phyloP scores from a whole-genome alignment of 2,797 vertebrate genomes.

The Anableps anableps region DNA sequence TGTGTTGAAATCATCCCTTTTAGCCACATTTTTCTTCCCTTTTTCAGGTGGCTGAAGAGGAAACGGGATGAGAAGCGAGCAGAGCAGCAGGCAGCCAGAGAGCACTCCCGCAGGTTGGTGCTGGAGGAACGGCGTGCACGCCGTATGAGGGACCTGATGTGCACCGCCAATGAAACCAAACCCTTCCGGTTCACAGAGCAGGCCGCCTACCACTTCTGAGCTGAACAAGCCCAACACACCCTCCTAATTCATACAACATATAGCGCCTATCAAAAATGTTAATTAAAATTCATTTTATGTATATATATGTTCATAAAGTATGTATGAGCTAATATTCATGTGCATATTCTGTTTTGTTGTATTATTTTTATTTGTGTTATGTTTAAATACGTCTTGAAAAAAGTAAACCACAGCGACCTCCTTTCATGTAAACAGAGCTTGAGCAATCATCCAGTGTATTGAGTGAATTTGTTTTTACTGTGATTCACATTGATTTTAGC shows the following conservation, averaged over 20 bases:
- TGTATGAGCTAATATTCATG: neutral
- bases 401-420: conserved; percentile 48
- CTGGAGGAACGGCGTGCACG: conserved; percentile 87
- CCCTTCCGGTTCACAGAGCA: conserved; percentile 85
- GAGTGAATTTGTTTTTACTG: conserved; percentile 18
- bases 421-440: conserved; percentile 8
- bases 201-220: conserved; percentile 80
- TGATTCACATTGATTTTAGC: conserved; percentile 11
- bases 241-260: neutral
- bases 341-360: conserved; percentile 1
- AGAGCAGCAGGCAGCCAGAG: conserved; percentile 86
- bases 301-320: neutral
- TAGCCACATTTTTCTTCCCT: neutral
- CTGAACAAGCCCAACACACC: neutral
- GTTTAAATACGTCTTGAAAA: conserved; percentile 13
- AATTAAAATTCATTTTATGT: neutral
- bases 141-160: conserved; percentile 84
- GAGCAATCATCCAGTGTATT: neutral
- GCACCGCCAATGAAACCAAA: conserved; percentile 79
- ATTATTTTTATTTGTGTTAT: neutral
- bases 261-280: neutral
- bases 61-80: conserved; percentile 89
- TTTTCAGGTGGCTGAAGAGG: conserved; percentile 88
- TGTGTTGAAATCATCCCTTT: neutral
- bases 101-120: conserved; percentile 85